Evolutionary conservation across 2,113 vertebrate species (phyloP), one percentile per base, ranked within the genome.

Genomic region (Calyptomena viridis): DNA sequence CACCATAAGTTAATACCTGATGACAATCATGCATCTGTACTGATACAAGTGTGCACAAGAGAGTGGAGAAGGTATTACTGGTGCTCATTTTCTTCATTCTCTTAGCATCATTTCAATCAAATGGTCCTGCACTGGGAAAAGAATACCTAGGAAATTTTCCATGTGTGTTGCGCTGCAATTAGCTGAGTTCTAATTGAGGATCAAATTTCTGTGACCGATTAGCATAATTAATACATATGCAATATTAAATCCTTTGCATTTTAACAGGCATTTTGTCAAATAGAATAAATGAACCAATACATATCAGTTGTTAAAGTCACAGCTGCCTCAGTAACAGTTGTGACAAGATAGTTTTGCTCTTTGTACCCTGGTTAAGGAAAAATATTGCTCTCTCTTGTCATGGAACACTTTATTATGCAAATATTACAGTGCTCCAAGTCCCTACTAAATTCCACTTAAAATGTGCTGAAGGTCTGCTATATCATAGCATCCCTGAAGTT

Each of bases 201-300:
- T n/a, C 21, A 81, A 81, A 78, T 66, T 75, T 31, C 35, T 78
- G 19, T 66, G 58, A 9, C 10, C 8, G 40, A 44, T 72, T 64
- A 87, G 5, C 8, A 75, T 60, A 76, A 82, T 60, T 87, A 79
- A 69, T 40, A 42, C 23, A 15, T 22, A 87, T 86, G 14, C 12
- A 72, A 60, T 74, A n/a, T n/a, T 63, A 59, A 40, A 56, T 82
- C 71, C 66, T 94, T 94, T 89, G 11, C 30, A 28, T 46, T 88
- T 89, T 20, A 84, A 47, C 35, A 40, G 27, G 8, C 35, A 55
- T 59, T 76, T 73, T 81, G 8, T 75, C 27, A 56, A 64, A 63
- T 28, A 68, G 5, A 24, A 62, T 53, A 77, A 77, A 81, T 28
- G 8, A 69, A 74, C 19, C 14, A 72, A 62, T 21, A 30, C 6